phyloP scores from a whole-genome alignment of 2,888 invertebrate species.

The Acanthosepion lycidas region DNA sequence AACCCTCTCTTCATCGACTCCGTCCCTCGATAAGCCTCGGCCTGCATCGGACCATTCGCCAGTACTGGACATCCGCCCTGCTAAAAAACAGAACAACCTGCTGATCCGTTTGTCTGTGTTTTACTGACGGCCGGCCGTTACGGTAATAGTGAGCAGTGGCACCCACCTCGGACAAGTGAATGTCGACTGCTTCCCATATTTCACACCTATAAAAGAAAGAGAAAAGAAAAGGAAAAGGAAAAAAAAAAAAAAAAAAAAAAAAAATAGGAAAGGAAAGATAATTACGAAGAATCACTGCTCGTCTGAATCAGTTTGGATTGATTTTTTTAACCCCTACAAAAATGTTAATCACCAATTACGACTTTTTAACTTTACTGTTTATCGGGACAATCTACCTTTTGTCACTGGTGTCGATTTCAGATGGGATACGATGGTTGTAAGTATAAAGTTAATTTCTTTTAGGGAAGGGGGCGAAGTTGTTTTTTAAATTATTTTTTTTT shows the following conservation, averaged over 20 bases:
- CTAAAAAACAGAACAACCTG: neutral
- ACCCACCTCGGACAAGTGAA: neutral
- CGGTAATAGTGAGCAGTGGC: neutral
- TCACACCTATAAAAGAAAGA: neutral
- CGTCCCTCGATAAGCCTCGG: neutral
- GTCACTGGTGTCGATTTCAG: slow-evolving; percentile 18
- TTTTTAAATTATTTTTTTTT: neutral
- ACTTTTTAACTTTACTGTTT: neutral
- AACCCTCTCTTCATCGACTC: neutral
- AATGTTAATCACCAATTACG: neutral
- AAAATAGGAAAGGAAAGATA: neutral
- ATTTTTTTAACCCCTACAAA: neutral
- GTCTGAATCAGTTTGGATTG: neutral
- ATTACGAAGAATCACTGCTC: neutral
- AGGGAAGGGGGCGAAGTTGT: neutral
- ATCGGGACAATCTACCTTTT: slow-evolving; percentile 36
- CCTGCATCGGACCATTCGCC: neutral
- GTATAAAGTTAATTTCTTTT: neutral
- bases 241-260: neutral
- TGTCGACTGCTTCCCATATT: neutral
- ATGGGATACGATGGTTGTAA: slow-evolving; percentile 49
- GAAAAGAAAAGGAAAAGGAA: neutral
- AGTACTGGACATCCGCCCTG: neutral
- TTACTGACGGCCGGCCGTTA: neutral
- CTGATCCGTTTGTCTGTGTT: neutral